Conservation (phyloP, 1,140 invertebrate genomes). For the Telenomus remus region DNA sequence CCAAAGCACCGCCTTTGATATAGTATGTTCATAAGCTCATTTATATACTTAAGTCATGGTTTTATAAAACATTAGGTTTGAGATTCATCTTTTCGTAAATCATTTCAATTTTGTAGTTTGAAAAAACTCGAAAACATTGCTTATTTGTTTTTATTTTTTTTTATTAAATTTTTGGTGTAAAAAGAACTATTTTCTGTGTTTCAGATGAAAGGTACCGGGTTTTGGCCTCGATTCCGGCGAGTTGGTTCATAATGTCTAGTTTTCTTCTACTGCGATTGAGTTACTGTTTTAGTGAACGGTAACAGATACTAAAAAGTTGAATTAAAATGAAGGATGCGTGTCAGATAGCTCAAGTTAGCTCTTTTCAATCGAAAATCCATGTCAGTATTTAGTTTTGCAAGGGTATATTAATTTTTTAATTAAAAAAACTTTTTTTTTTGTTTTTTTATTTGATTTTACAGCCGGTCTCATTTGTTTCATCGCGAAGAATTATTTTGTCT, state of each 20-base stretch:
- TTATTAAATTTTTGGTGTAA: not conserved
- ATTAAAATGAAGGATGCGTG: slow-evolving; percentile 15
- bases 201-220: slow-evolving; percentile 83
- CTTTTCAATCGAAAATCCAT: slow-evolving; percentile 23
- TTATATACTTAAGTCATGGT: too few relatives aligned
- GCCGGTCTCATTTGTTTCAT: too few relatives aligned
- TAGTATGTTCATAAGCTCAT: too few relatives aligned
- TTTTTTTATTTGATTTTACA: too few relatives aligned
- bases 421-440: too few relatives aligned
- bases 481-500: too few relatives aligned
- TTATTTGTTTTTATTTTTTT: not conserved
- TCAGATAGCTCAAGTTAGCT: slow-evolving; percentile 26
- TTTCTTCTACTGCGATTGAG: slow-evolving; percentile 79
- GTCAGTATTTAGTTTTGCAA: slow-evolving; percentile 38
- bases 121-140: too few relatives aligned
- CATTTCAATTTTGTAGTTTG: too few relatives aligned
- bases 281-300: slow-evolving; percentile 67
- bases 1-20: too few relatives aligned
- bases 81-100: too few relatives aligned
- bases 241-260: slow-evolving; percentile 80
- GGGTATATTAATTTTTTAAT: not conserved
- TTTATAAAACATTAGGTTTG: too few relatives aligned
- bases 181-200: slow-evolving; percentile 68
- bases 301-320: slow-evolving; percentile 52
- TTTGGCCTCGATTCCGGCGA: slow-evolving; percentile 82